Base-by-base conservation (phyloP, 2,797 vertebrate genomes). In the Brachyalestes nurse region DNA sequence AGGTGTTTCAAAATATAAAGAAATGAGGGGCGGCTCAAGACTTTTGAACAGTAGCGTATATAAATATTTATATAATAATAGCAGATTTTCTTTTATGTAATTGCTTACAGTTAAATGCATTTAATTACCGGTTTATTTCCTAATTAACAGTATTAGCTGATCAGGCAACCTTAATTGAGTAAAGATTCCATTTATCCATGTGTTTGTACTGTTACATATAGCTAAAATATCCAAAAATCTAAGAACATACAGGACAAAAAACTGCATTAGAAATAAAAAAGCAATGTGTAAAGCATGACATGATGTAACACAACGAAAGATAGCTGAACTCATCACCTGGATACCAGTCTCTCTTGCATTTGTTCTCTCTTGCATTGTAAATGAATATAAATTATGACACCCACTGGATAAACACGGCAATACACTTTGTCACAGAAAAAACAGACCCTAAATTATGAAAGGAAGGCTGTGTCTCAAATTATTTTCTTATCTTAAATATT, bases 241-340 rank as follows among this genome's bases (percentile, higher is more conserved):
- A 25, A 61, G 5, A 23, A 23, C 9, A 28, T 4, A 61, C 58
- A 25, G 4, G 21, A 3, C 28, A 16, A 4, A 14, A 57, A 10
- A 4, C 13, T 23, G 2, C 25, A 23, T 16, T 5, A 13, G 2
- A 62, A 12, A 34, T 10, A 28, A 13, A 70, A 77, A 45, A 76
- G 42, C 65, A 79, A 72, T 23, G 60, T 23, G 28, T 16, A 77
- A 61, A 77, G 21, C 17, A 81, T 71, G 72, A 55, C 19, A 67
- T 69, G 40, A 21, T 47, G 19, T 5, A n/a, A 66, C 38, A 42
- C 28, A 42, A 67, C 57, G 78, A 74, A 66, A 28, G 28, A 65
- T 28, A 79, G 58, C 49, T 64, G 38, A 65, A 40, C 51, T 67
- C 53, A 42, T 42, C 38, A 19, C 47, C 79, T 47, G 51, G 58